These are phyloP conservation scores for Hafferia zeledoni DNA, from an alignment of 2,797 vertebrate species.

Conservation along the genomic window DNA sequence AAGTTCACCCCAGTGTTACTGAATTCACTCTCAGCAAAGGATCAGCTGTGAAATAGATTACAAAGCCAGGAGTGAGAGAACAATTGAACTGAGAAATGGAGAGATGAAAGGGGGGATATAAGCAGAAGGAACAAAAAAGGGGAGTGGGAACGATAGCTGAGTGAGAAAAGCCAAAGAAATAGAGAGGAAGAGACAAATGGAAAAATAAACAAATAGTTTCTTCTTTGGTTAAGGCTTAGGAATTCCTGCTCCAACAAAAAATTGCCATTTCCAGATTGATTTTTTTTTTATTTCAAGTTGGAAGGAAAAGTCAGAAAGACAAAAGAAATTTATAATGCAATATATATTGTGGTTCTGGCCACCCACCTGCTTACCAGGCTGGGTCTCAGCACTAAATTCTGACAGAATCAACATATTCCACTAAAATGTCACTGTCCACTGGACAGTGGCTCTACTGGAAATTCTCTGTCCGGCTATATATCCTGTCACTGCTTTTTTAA, in stretches of 20 bases:
- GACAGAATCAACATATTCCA: conserved; percentile 6
- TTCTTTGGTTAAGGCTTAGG: conserved; percentile 31
- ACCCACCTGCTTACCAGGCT: conserved; percentile 21
- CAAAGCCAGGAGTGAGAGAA: conserved; percentile 9
- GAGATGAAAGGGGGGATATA: background rate
- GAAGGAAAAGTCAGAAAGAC: conserved; percentile 24
- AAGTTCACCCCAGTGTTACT: conserved; percentile 23
- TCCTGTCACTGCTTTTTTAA: background rate
- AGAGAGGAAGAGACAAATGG: conserved; percentile 28
- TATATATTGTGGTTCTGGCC: conserved; percentile 22
- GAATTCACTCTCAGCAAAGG: background rate
- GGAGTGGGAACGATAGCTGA: background rate
- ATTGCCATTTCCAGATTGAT: conserved; percentile 33
- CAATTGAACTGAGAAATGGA: conserved; percentile 3
- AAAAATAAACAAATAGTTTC: conserved; percentile 58
- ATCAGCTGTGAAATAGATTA: conserved; percentile 31
- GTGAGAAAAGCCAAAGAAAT: conserved; percentile 24
- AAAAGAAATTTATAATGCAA: background rate
- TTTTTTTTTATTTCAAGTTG: conserved; percentile 20
- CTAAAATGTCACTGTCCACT: conserved; percentile 22
- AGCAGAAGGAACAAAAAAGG: conserved; percentile 15
- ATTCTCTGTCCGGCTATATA: background rate
- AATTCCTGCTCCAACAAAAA: conserved; percentile 30
- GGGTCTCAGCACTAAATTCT: background rate
- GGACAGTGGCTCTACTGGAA: background rate